Evolutionary conservation across 2,797 vertebrate genomes (phyloP).

Genomic region (Eremophila alpestris): DNA sequence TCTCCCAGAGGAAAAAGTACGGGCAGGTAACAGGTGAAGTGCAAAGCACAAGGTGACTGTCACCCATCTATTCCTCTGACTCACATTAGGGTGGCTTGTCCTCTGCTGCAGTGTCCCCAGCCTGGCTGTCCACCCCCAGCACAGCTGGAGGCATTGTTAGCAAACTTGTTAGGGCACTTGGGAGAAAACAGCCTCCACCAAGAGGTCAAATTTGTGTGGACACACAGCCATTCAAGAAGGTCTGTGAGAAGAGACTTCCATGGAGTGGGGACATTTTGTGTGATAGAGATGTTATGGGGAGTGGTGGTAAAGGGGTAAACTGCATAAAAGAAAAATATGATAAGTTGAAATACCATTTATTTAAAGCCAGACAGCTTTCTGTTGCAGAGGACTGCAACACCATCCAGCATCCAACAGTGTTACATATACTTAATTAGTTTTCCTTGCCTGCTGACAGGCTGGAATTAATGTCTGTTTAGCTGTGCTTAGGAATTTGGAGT

Average conservation of each 20-base stretch:
- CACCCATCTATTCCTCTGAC: accelerated
- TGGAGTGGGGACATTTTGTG: not conserved
- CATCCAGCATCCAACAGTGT: not conserved
- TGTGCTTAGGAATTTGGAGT: not conserved
- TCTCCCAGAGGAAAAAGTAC: not conserved
- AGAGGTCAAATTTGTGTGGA: not conserved
- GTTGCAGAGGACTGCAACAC: not conserved
- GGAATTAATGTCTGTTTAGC: not conserved
- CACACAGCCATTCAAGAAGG: not conserved
- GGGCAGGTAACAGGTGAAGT: not conserved
- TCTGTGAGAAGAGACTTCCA: not conserved
- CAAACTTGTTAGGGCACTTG: not conserved
- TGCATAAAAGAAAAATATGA: not conserved
- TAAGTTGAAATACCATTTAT: not conserved
- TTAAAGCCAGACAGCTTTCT: not conserved
- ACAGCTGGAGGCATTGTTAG: not conserved
- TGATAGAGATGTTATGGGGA: not conserved
- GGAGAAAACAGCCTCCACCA: conserved; percentile 18
- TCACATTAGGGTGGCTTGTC: accelerated
- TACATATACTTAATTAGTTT: not conserved
- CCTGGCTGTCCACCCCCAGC: not conserved
- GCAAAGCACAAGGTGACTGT: not conserved
- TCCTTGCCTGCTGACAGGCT: not conserved
- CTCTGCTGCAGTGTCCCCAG: not conserved
- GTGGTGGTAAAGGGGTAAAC: not conserved